These are phyloP conservation scores for Harpalus rubripes DNA, from an alignment of 2,888 invertebrate genomes.

Conservation along the genomic window DNA sequence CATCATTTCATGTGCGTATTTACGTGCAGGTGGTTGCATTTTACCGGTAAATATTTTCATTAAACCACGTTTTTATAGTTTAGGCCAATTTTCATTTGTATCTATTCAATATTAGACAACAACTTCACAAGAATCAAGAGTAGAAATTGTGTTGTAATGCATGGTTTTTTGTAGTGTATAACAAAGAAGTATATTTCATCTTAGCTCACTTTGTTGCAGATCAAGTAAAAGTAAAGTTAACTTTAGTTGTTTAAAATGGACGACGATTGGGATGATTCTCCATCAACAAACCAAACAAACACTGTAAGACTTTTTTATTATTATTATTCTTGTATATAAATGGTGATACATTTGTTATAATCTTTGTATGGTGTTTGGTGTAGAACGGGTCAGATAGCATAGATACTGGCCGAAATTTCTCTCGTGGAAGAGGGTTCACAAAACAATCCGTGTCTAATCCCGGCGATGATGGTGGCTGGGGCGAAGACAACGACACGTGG, in stretches of 20 bases:
- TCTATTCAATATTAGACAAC: background rate
- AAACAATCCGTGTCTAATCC: constrained; percentile 71
- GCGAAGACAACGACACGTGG: constrained; percentile 67
- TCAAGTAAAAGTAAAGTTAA: background rate
- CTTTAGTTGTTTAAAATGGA: constrained; percentile 75
- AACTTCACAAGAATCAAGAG: background rate
- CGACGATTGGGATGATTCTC: constrained; percentile 80
- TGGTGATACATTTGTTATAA: background rate
- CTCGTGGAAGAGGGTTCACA: constrained; percentile 71
- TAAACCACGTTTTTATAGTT: background rate
- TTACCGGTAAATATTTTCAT: constrained; percentile 12
- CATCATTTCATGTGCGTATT: constrained; percentile 14
- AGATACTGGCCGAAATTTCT: constrained; percentile 68
- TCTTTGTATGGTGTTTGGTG: background rate
- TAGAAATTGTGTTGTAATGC: background rate
- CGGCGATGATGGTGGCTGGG: constrained; percentile 69
- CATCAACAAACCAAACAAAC: constrained; percentile 71
- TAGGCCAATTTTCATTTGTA: background rate
- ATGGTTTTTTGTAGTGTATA: background rate
- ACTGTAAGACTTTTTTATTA: constrained; percentile 22
- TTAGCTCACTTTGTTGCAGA: constrained; percentile 34
- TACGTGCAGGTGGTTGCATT: constrained; percentile 1
- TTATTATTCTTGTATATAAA: background rate
- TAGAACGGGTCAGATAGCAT: constrained; percentile 76
- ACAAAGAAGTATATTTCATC: constrained; percentile 45